Base-by-base conservation (phyloP, 2,113 vertebrate genomes). In the Tupaia tana region DNA sequence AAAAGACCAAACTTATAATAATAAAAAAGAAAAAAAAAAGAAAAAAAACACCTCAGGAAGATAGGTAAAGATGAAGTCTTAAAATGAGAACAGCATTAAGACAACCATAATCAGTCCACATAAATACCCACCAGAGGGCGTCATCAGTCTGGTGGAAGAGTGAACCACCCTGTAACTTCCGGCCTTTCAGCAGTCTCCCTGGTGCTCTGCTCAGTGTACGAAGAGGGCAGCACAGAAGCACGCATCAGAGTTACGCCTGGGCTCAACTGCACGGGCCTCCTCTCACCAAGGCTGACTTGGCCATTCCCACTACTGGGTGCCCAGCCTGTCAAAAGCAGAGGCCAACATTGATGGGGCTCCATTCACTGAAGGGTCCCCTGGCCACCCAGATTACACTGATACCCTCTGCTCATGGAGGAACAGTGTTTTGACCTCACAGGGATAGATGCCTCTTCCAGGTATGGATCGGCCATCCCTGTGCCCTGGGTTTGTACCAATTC, bases 231-330 rank as follows among this genome's bases (percentile, higher is more conserved):
- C 20, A 14, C 0, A 2, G 20, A 61, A 18, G 27, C 14, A 34
- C 34, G n/a, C 25, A 9, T 0, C 3, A 58, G 59, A 25, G 54
- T 22, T 7, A 22, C 0, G 6, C 31, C 1, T 2, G 7, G 4
- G 29, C 71, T 70, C 70, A 15, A 58, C 34, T n/a, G 52, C 63
- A n/a, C 0, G 7, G 77, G 20, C 58, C 13, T 34, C 31, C 1
- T 0, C 52, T 93, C 61, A 81, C 83, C 12, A 16, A n/a, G 5
- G 11, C 73, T 10, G 18, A 3, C 81, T 6, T 25, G 43, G 56
- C 43, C 25, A 4, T 27, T 22, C 19, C 18, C 58, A 19, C 9
- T 29, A 73, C 5, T 14, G 31, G 58, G 34, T 11, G 24, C 22
- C 34, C 84, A 64, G n/a, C 1, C 7, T 10, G 67, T 34, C 15